Evolutionary conservation across 2,797 vertebrate genomes (phyloP), one percentile per base, ranked within the genome.

Genomic region (Bufotes viridis): DNA sequence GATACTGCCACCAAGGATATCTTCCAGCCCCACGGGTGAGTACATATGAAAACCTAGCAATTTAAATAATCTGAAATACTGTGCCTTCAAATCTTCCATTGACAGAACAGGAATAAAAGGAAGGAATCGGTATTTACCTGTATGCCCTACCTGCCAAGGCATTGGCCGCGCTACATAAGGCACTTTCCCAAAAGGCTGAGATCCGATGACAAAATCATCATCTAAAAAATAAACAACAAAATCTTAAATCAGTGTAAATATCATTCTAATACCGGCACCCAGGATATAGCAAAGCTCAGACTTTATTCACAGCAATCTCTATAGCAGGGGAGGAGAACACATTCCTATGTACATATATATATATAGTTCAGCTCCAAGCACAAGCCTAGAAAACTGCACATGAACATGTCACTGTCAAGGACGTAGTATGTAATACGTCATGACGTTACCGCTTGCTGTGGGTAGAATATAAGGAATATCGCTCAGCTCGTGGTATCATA

Each of bases 101-200:
- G 65, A 29, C 11, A 5, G 13, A 26, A 29, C 65, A 29, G n/a
- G 14, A 70, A 15, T 17, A 26, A 29, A 69, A 18, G 34, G 49
- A 17, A 63, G 7, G 7, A 58, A 34, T 42, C 1, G 2, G 0
- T 49, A 61, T 15, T 82, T 70, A 98, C 97, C 97, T 95, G 97
- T 96, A 92, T 98, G 98, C 87, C 91, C 91, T 24, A 83, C 83
- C 90, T 98, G 97, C 83, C 92, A 94, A 10, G 93, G 95, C 58
- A 96, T 92, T 20, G 97, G 98, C 90, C 96, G 95, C 57, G 97
- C 97, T 79, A 98, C 84, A 65, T 97, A 99, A 67, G 96, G 96
- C 76, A 96, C 72, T 0, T 91, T 93, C 81, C 91, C 90, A 57
- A 94, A 96, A 0, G 92, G 90, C 75, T 90, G 84, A 57, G 57